Conservation (phyloP, 2,113 vertebrate genomes). For the Dasyurus viverrinus region DNA sequence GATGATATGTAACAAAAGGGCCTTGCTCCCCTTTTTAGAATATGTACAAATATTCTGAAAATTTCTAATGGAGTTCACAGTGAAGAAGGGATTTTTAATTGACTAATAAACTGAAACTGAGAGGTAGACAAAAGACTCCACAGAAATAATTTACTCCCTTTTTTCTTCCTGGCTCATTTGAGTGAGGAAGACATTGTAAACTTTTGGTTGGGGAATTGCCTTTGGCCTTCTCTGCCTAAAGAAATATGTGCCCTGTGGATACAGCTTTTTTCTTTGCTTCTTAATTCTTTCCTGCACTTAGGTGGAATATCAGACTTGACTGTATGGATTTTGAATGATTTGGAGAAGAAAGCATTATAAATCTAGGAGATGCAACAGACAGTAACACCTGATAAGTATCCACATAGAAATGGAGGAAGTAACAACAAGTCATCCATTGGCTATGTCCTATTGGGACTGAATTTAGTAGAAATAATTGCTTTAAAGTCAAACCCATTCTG, state of each 20-base stretch:
- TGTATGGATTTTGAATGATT: not conserved
- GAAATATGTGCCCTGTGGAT: not conserved
- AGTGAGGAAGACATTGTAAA: not conserved
- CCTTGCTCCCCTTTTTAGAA: not conserved
- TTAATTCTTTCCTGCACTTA: not conserved
- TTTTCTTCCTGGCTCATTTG: not conserved
- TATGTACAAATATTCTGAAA: not conserved
- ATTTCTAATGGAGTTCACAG: not conserved
- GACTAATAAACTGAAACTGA: not conserved
- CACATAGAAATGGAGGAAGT: not conserved
- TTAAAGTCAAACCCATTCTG: not conserved
- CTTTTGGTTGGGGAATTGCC: not conserved
- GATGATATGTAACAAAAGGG: not conserved
- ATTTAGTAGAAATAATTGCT: not conserved
- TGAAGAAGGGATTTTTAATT: not conserved
- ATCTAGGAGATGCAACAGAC: not conserved
- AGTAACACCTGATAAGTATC: not conserved
- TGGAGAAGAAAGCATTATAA: not conserved
- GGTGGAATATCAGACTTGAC: not conserved
- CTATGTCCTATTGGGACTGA: not conserved
- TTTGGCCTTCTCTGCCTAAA: not conserved
- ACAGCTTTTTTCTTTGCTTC: not conserved
- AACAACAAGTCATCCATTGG: not conserved
- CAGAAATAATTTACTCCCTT: not conserved
- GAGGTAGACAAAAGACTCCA: not conserved